Evolutionary conservation across 2,888 invertebrate species (phyloP).

Genomic region (Drosophila paranaensis): DNA sequence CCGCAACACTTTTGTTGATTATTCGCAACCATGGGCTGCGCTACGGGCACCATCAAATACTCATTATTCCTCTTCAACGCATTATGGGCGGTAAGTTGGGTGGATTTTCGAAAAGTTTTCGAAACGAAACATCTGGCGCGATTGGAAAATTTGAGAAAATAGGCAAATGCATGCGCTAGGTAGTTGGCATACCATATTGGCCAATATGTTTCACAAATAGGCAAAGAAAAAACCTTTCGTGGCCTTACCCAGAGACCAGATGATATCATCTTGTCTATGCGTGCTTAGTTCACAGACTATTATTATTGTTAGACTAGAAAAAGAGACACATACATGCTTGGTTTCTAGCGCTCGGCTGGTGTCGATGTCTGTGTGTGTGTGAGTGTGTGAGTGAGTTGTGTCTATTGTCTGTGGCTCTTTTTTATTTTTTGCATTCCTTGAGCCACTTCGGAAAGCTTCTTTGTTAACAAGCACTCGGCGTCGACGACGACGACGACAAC

Average conservation of each 20-base stretch:
- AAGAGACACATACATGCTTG: constrained; percentile 20
- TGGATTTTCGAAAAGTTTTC: constrained; percentile 7
- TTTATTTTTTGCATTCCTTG: constrained; percentile 62
- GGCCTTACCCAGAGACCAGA: constrained; percentile 54
- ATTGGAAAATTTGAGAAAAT: neutral
- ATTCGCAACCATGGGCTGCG: constrained; percentile 75
- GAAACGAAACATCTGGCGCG: constrained; percentile 49
- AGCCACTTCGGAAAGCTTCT: constrained; percentile 58
- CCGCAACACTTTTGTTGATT: constrained; percentile 10
- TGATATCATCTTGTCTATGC: constrained; percentile 78
- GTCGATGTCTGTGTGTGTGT: neutral
- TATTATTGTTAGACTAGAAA: constrained; percentile 38
- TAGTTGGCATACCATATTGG: constrained; percentile 6
- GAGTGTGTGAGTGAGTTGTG: constrained; percentile 19
- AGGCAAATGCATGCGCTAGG: neutral
- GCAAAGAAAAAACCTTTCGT: constrained; percentile 18
- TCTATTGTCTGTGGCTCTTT: constrained; percentile 55
- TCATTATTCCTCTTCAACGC: constrained; percentile 77
- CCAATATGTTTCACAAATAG: constrained; percentile 9
- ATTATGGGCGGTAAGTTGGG: constrained; percentile 80
- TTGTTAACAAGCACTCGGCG: constrained; percentile 35
- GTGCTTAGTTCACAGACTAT: constrained; percentile 61
- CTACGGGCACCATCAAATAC: constrained; percentile 79
- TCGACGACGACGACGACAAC: constrained; percentile 26
- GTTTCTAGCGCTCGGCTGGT: constrained; percentile 6